Evolutionary conservation across 2,113 vertebrate species (phyloP), one percentile per base, ranked within the genome.

Genomic region (Thomomys bottae): DNA sequence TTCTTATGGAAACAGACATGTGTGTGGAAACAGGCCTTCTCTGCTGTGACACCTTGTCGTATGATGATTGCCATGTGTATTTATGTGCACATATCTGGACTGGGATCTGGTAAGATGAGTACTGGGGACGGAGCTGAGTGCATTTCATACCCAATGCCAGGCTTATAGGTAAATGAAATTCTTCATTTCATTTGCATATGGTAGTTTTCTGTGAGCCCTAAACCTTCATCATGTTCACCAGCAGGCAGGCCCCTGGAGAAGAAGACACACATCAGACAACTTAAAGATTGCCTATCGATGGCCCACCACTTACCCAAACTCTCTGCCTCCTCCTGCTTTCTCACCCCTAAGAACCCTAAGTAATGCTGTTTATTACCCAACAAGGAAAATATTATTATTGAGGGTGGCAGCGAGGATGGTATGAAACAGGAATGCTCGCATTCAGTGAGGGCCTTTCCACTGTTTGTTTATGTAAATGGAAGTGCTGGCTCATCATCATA

Each of bases 381-480:
- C 68, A 76, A 87, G 86, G 73, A 94, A 94, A 92, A 95, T 81
- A 94, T 92, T 93, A 72, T 96, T 95, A 96, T 96, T 94, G 88
- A 95, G 82, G 77, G 68, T 78, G 78, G 90, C 92, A 95, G 89
- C 95, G 84, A 93, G 90, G 64, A 28, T 89, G 81, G 75, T 93
- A 94, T 95, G 94, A 93, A 82, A 86, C 64, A 83, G 2, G 88
- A 89, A 90, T 26, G 84, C 42, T 67, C 26, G 4, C n/a, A 18
- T 72, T 88, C 20, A 5, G 68, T 12, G 17, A 78, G 71, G 83
- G 88, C 81, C 90, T 78, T 70, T 79, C 77, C 3, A 66, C 92
- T 93, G 93, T 93, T 95, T 90, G 95, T 95, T 89, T 93, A 97
- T 97, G 94, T 92, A 96, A 96, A 96, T 96, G 93, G 61, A 90